phyloP scores from a whole-genome alignment of 1,140 invertebrate genomes.

The Zaprionus davidi region DNA sequence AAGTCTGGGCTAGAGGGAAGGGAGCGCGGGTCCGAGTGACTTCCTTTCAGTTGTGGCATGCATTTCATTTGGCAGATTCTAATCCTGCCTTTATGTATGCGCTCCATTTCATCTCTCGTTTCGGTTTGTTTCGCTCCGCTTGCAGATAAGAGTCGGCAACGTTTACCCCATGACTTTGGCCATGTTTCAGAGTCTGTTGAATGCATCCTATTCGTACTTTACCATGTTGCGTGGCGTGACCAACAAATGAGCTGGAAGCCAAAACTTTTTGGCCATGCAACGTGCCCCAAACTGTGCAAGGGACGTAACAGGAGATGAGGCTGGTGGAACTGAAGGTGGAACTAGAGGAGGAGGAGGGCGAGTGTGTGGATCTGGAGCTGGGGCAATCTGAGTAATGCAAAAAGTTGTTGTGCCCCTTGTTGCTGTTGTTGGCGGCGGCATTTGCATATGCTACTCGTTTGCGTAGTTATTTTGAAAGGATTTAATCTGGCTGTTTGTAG shows the following conservation, averaged over 20 bases:
- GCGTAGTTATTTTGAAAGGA: conserved; percentile 72
- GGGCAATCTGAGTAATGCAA: conserved; percentile 77
- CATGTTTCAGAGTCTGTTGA: conserved; percentile 81
- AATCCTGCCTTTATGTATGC: conserved; percentile 67
- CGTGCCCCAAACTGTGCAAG: not conserved
- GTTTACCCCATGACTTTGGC: conserved; percentile 83
- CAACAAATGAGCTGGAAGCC: conserved; percentile 74
- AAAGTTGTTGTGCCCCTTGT: conserved; percentile 65
- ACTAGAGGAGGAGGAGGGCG: not conserved
- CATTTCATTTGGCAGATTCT: conserved; percentile 68
- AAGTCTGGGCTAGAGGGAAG: conserved; percentile 18
- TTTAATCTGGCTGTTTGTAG: conserved; percentile 71
- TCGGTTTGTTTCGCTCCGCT: conserved; percentile 35
- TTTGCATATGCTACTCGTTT: conserved; percentile 72
- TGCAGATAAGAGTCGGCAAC: conserved; percentile 76
- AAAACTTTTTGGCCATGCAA: conserved; percentile 50
- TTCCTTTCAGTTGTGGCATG: conserved; percentile 25
- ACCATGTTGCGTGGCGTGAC: conserved; percentile 78
- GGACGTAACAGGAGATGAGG: not conserved
- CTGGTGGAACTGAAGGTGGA: not conserved
- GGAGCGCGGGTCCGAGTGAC: not conserved
- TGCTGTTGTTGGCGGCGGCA: conserved; percentile 29
- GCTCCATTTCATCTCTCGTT: conserved; percentile 69
- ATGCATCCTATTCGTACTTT: conserved; percentile 82
- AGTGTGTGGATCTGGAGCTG: not conserved